Evolutionary conservation across 92 coral and sea anemone genomes (phyloP), one percentile per base, ranked within the genome.

Genomic region (Paragorgia papillata): DNA sequence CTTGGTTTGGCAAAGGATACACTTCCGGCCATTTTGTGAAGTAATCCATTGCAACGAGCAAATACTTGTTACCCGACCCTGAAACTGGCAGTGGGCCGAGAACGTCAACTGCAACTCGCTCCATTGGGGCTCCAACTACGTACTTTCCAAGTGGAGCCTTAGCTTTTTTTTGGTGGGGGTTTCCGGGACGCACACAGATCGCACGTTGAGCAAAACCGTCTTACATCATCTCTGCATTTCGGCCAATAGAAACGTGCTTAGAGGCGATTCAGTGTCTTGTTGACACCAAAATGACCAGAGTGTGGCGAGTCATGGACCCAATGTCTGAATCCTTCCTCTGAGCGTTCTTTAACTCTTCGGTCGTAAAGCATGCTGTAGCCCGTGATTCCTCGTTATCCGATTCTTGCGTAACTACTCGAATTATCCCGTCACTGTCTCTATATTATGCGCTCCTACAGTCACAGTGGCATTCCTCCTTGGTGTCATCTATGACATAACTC

Each of bases 241-340:
- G 41, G 32, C 82, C 71, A 75, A 40, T 75, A 66, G 37, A 63
- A 83, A 13, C 82, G 69, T 14, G 40, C 37, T 33, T 25, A 65
- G 3, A 83, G 62, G 31, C 46, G 66, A 34, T 63, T 31, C 39
- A 54, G 32, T 12, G 76, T 65, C 39, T 75, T 74, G 21, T 63
- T 82, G 3, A 64, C 37, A 19, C 70, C 86, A 39, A 82, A 74
- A 35, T 82, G 82, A 30, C 82, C 86, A 7, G 69, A 49, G 8
- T 61, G 21, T 21, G 75, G 80, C n/a, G 28, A n/a, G n/a, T n/a
- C n/a, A n/a, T n/a, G n/a, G n/a, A n/a, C n/a, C n/a, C n/a, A n/a
- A n/a, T n/a, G n/a, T n/a, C n/a, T n/a, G n/a, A n/a, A n/a, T n/a
- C n/a, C n/a, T n/a, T n/a, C n/a, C n/a, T n/a, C n/a, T n/a, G n/a